A percentile compares a stretch with the other conserved stretches of the same genome.
phyloP scores from a whole-genome alignment of 2,113 vertebrate species.

The Thinocorus orbignyianus region DNA sequence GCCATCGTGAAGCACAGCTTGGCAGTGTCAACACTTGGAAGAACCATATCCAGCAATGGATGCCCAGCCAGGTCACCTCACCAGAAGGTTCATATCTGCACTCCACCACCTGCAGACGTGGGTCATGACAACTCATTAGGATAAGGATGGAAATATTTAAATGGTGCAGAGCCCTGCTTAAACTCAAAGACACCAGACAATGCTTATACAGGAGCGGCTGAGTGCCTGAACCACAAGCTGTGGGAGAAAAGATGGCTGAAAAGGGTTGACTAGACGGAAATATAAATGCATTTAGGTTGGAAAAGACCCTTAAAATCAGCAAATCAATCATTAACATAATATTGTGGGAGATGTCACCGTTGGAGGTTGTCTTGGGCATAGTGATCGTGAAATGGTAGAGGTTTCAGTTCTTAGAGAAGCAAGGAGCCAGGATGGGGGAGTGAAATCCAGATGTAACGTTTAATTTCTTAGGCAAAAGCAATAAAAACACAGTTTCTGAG shows the following conservation, averaged over 20 bases:
- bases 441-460: too few species aligned
- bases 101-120: not conserved
- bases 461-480: not conserved
- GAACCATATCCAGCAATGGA: rapidly evolving
- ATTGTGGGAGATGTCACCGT: not conserved
- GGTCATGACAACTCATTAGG: not conserved
- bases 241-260: not conserved
- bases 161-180: not conserved
- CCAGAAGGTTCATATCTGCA: not conserved
- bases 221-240: not conserved
- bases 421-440: not conserved
- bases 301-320: not conserved
- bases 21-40: not conserved
- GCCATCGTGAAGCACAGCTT: not conserved
- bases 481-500: not conserved
- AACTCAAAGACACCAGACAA: not conserved
- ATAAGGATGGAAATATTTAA: not conserved
- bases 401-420: not conserved
- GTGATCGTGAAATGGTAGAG: not conserved
- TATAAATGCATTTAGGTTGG: not conserved
- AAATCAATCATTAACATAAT: not conserved
- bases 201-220: not conserved
- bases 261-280: not conserved
- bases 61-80: not conserved
- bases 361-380: not conserved